Percentiles rank a stretch among this genome's conserved stretches.
Evolutionary conservation across 2,113 vertebrate genomes (phyloP).

Genomic region (Noturus placidus): DNA sequence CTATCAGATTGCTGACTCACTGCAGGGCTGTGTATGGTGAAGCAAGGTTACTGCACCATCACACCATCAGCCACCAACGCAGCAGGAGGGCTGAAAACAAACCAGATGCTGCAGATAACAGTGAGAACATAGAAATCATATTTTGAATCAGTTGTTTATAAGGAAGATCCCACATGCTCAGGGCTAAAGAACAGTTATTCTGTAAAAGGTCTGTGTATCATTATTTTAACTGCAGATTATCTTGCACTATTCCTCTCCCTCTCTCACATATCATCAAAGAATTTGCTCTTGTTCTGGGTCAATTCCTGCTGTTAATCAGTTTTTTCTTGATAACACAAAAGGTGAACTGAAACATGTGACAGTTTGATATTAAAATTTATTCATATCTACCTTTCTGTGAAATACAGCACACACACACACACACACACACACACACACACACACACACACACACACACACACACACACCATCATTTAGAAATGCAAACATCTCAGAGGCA

Average conservation of each 20-base stretch:
- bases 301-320: not conserved
- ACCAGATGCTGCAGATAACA: not conserved
- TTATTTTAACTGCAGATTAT: conserved; percentile 24
- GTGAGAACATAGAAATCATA: not conserved
- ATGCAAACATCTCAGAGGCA: conserved; percentile 1
- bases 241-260: not conserved
- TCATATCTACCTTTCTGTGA: not conserved
- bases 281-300: not conserved
- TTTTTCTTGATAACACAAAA: not conserved
- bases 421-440: no score
- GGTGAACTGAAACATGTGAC: not conserved
- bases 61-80: conserved; percentile 15
- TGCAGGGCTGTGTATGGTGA: conserved; percentile 5
- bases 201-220: not conserved
- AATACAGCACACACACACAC: not conserved
- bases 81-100: not conserved
- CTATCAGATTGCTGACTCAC: conserved; percentile 38
- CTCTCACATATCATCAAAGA: not conserved
- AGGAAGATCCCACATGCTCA: no score
- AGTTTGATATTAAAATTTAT: not conserved
- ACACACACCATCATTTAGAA: not conserved
- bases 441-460: no score
- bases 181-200: not conserved
- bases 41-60: conserved; percentile 41
- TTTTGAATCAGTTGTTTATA: not conserved